Evolutionary conservation across 2,797 vertebrate species (phyloP).

Genomic region (Miichthys miiuy): DNA sequence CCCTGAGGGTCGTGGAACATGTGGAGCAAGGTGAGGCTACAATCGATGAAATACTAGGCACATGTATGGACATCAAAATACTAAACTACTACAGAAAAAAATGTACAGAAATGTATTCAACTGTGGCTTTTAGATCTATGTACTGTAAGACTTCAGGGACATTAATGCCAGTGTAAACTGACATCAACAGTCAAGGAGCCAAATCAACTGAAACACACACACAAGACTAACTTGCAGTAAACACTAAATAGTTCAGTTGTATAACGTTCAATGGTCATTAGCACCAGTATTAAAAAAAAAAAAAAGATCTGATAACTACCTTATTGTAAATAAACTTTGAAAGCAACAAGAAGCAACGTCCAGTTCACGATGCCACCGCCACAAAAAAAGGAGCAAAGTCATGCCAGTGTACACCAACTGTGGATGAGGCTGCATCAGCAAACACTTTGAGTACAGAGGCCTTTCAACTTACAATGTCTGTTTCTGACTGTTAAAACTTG

Average conservation of each 20-base stretch:
- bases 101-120: not conserved
- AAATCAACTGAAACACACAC: not conserved
- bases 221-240: not conserved
- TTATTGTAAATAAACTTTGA: not conserved
- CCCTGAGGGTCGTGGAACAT: conserved; percentile 94
- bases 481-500: not conserved
- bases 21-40: conserved; percentile 92
- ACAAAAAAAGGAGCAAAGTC: conserved; percentile 17
- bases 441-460: conserved; percentile 12
- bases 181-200: not conserved
- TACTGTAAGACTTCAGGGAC: not conserved
- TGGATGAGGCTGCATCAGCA: conserved; percentile 16
- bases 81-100: not conserved
- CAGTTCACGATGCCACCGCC: not conserved
- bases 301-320: not conserved
- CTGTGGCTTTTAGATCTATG: not conserved
- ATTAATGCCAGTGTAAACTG: no score
- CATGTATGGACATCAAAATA: not conserved
- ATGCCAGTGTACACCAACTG: conserved; percentile 23
- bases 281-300: not conserved
- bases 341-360: not conserved
- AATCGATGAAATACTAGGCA: not conserved
- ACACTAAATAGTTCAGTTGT: not conserved
- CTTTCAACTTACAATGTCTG: not conserved
- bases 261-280: not conserved